phyloP scores from a whole-genome alignment of 2,797 vertebrate genomes.

The Peromyscus aztecus region DNA sequence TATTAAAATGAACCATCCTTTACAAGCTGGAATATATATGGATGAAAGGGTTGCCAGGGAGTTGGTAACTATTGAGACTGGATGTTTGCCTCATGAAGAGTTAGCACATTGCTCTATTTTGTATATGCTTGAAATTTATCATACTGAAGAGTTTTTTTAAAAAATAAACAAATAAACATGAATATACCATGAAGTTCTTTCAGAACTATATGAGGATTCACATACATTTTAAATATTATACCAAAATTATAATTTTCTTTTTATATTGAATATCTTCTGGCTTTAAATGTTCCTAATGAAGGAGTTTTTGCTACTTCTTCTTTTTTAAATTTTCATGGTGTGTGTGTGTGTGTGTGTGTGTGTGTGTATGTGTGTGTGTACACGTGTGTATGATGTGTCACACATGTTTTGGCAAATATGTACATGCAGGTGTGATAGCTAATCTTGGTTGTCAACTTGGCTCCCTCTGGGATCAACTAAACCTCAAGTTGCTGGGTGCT shows the following conservation, averaged over 20 bases:
- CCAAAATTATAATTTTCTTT: slow-evolving; percentile 64
- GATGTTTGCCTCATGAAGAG: not conserved
- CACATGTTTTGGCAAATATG: not conserved
- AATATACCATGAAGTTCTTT: not conserved
- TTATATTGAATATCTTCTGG: slow-evolving; percentile 26
- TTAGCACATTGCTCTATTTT: not conserved
- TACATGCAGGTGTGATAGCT: not conserved
- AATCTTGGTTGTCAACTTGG: not conserved
- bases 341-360: not conserved
- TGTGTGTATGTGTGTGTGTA: not conserved
- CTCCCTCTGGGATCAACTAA: not conserved
- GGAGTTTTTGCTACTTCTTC: slow-evolving; percentile 62
- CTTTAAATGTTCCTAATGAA: slow-evolving; percentile 70
- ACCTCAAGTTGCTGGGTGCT: not conserved
- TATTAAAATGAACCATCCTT: not conserved
- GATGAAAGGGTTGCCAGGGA: not conserved
- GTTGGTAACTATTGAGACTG: not conserved
- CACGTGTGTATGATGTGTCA: not conserved
- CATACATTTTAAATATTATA: not conserved
- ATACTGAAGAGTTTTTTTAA: not conserved
- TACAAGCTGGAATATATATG: not conserved
- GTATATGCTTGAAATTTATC: slow-evolving; percentile 18
- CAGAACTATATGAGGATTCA: slow-evolving; percentile 14
- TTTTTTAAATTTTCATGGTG: not conserved
- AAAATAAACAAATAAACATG: slow-evolving; percentile 12